Base-by-base conservation (phyloP, 1,140 invertebrate genomes). In the Drosophila funebris region DNA sequence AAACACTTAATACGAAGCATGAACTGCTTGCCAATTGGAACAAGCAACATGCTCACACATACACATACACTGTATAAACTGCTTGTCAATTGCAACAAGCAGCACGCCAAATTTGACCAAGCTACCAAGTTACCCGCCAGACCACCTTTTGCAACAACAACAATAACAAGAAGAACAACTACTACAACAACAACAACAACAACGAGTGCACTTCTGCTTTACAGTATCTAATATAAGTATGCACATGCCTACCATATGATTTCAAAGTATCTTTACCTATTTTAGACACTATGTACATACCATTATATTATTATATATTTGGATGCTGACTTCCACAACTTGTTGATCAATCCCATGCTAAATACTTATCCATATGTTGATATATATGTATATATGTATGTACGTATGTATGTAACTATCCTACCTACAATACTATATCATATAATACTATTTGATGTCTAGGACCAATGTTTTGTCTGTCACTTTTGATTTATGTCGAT, bases 91-190 rank as follows among this genome's bases (percentile, higher is more conserved):
- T 29, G 5, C 2, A 13, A 7, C 48, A 72, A 50, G 43, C 61
- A 50, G 61, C 63, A 53, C 63, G 63, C 70, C 63, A 74, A 62
- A 78, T 71, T 82, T 87, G 78, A 78, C 81, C 81, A 85, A 87
- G 74, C 82, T 85, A 81, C 81, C 80, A 72, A 80, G 72, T 83
- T 85, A 79, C 76, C 81, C 80, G 66, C 73, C 54, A 74, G 64
- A 75, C 66, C 67, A 76, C 76, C 79, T 72, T 41, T 36, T 58
- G n/a, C 56, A 61, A 36, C n/a, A 64, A 67, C 9, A 56, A 54
- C 0, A n/a, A n/a, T n/a, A n/a, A n/a, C n/a, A n/a, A 24, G 16
- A 18, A 27, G 7, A 20, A 8, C 11, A 58, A 33, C 8, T 9
- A 29, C 39, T 20, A 37, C 29, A 11, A 33, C 20, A 36, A 52